Percentiles rank a stretch among this genome's conserved stretches.
Conservation (phyloP, 2,113 vertebrate genomes). For the Pterophyllum scalare region DNA sequence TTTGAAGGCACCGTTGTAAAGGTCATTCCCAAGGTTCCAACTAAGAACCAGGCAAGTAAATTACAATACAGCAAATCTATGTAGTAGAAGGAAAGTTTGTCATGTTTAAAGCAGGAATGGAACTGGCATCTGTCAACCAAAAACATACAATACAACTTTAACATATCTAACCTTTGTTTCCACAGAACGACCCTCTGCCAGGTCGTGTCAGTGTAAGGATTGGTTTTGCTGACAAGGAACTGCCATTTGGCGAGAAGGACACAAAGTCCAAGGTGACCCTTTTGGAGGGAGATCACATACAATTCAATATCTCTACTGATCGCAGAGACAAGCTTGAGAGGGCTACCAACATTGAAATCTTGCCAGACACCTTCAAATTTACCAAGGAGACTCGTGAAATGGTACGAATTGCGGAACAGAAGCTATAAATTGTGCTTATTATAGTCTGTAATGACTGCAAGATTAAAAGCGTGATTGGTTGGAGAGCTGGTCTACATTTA, state of each 20-base stretch:
- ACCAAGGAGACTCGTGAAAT: conserved; percentile 97
- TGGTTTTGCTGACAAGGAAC: conserved; percentile 92
- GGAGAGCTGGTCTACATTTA: background rate
- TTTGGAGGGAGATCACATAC: conserved; percentile 95
- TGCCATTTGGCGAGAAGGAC: conserved; percentile 99
- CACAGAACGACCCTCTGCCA: conserved; percentile 93
- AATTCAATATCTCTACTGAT: conserved; percentile 99
- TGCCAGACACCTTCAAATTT: conserved; percentile 92
- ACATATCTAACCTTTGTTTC: background rate
- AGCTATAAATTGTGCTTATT: background rate
- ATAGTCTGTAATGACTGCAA: background rate
- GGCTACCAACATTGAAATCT: conserved; percentile 97
- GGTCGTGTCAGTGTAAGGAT: conserved; percentile 95
- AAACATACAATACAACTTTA: background rate
- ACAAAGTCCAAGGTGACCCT: conserved; percentile 98
- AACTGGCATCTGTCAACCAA: background rate
- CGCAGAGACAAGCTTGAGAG: conserved; percentile 95
- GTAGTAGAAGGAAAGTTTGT: background rate
- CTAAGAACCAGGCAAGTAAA: conserved; percentile 92
- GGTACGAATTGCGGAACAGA: conserved; percentile 83
- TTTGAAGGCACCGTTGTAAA: conserved; percentile 97
- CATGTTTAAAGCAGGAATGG: background rate
- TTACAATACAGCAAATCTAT: background rate
- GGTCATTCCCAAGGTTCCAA: conserved; percentile 98
- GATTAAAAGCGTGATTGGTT: no score